Percentiles rank a stretch among this genome's conserved stretches.
Evolutionary conservation across 2,113 vertebrate species (phyloP).

Genomic region (Cardinalis cardinalis): DNA sequence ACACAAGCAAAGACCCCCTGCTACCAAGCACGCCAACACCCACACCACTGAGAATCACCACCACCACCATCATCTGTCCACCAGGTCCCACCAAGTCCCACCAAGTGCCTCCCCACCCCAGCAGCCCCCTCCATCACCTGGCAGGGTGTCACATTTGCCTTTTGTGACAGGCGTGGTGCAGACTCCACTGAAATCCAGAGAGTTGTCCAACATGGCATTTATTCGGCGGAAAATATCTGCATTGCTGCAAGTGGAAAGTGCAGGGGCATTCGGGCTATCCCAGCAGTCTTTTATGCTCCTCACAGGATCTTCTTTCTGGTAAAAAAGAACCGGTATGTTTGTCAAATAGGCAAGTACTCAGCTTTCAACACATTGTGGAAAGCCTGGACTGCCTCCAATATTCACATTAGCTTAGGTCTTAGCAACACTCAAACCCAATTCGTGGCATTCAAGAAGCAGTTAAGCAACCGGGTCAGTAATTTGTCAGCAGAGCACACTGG

Average conservation of each 20-base stretch:
- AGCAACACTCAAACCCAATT: not conserved
- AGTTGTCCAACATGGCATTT: conserved; percentile 95
- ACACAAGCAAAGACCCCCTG: not conserved
- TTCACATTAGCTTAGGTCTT: conserved; percentile 5
- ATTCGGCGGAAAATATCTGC: conserved; percentile 92
- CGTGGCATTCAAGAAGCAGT: not conserved
- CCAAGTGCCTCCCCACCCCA: not conserved
- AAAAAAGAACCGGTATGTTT: not conserved
- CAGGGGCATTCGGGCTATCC: conserved; percentile 80
- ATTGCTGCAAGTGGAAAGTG: conserved; percentile 94
- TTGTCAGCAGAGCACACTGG: not conserved
- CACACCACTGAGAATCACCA: not conserved
- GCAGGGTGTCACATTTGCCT: conserved; percentile 77
- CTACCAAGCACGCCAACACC: not conserved
- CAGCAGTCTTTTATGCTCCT: conserved; percentile 82
- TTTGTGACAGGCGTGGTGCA: conserved; percentile 88
- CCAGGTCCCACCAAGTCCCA: not conserved
- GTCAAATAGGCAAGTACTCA: not conserved
- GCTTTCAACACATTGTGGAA: not conserved
- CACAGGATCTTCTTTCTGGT: conserved; percentile 84
- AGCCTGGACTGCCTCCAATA: conserved; percentile 8
- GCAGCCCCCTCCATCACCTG: conserved; percentile 71
- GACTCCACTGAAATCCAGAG: conserved; percentile 91
- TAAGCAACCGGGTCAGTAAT: not conserved
- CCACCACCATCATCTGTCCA: not conserved